Percentiles rank a stretch among this genome's conserved stretches.
phyloP scores from a whole-genome alignment of 2,888 invertebrate genomes.

The Orthonevra nobilis region DNA sequence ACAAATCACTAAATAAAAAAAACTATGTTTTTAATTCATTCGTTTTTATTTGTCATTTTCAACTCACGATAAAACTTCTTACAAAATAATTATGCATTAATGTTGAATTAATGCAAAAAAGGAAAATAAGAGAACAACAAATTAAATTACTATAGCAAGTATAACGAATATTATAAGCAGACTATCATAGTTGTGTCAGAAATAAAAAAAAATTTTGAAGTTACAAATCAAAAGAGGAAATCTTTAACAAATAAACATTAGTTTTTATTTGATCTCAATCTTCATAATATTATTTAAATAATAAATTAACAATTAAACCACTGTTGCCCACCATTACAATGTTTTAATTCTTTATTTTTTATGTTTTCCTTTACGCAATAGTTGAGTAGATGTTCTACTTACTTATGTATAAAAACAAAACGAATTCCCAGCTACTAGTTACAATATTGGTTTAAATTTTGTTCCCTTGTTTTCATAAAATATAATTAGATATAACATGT shows the following conservation, averaged over 20 bases:
- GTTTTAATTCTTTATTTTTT: not conserved
- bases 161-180: conserved; percentile 36
- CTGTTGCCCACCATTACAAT: not conserved
- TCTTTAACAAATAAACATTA: conserved; percentile 36
- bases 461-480: no score
- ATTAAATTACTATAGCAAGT: not conserved
- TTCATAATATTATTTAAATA: conserved; percentile 52
- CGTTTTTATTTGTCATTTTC: conserved; percentile 21
- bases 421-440: no score
- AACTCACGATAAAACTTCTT: conserved; percentile 1
- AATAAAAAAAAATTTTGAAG: conserved; percentile 15
- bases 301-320: conserved; percentile 14
- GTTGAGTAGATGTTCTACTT: conserved; percentile 15
- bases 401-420: conserved; percentile 26
- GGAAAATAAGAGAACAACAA: conserved; percentile 22
- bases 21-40: not conserved
- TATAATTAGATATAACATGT: no score
- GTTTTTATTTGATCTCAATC: conserved; percentile 67
- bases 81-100: not conserved
- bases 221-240: not conserved
- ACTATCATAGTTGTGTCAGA: conserved; percentile 18
- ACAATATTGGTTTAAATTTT: no score
- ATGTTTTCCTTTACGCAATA: conserved; percentile 6
- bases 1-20: conserved; percentile 7
- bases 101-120: no score